These are phyloP conservation scores for Phortica okadai DNA, from an alignment of 2,888 invertebrate genomes.

Conservation along the genomic window DNA sequence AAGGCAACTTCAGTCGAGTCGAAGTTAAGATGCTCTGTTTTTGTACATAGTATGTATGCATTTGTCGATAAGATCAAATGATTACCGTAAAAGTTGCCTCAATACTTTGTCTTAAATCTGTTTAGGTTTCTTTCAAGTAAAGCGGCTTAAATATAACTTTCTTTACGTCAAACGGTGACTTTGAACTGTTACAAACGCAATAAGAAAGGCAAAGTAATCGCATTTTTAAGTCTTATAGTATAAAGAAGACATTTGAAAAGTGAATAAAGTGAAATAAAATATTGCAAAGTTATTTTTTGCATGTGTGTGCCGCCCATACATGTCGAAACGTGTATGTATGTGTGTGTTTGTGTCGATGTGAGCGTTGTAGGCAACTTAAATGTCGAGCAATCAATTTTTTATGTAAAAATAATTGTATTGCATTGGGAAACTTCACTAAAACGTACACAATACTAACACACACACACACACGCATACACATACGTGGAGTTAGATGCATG, in stretches of 20 bases:
- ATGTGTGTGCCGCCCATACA: not conserved
- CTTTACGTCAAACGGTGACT: too few species aligned
- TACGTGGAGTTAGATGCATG: too few species aligned
- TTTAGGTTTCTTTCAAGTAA: too few species aligned
- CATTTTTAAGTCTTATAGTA: not conserved
- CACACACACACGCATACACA: not conserved
- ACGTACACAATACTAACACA: not conserved
- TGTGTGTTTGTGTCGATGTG: not conserved
- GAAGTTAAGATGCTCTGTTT: too few species aligned
- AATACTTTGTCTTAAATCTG: not conserved
- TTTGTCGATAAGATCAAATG: not conserved
- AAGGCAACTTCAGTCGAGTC: too few species aligned
- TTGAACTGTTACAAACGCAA: too few species aligned
- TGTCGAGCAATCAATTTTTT: conserved; percentile 13
- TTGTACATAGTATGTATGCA: too few species aligned
- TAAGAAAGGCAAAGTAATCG: too few species aligned
- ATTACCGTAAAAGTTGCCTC: not conserved
- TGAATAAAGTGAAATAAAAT: not conserved
- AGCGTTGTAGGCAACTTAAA: conserved; percentile 8
- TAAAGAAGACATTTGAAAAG: not conserved
- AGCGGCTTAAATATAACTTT: too few species aligned
- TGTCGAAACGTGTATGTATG: not conserved
- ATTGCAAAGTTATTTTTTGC: not conserved
- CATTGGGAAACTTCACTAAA: not conserved
- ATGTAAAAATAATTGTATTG: not conserved